Evolutionary conservation across 35 echinoderm and acorn worm species (phyloP).

Genomic region (Apostichopus parvimensis): DNA sequence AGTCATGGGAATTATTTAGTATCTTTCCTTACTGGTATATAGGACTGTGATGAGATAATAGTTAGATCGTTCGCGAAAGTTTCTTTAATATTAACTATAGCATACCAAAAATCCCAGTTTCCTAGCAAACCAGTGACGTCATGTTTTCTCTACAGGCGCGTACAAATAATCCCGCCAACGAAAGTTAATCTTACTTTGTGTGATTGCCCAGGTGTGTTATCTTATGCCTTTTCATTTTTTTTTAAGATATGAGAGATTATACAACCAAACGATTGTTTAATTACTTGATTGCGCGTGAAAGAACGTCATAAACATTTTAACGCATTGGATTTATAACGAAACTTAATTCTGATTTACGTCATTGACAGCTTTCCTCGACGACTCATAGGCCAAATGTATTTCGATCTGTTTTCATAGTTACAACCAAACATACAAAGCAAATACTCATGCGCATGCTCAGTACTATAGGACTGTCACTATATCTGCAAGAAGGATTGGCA

Average conservation of each 20-base stretch:
- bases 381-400: neutral
- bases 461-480: too few relatives aligned
- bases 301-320: slow-evolving; percentile 14
- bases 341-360: neutral
- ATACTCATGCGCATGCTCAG: too few relatives aligned
- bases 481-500: too few relatives aligned
- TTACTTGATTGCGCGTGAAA: slow-evolving; percentile 8
- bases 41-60: neutral
- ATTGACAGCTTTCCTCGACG: neutral
- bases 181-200: neutral
- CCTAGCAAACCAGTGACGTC: neutral
- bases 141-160: neutral
- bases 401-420: neutral
- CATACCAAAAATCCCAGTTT: neutral
- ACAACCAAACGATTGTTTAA: slow-evolving; percentile 6
- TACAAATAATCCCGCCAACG: neutral
- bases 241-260: neutral
- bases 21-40: too few relatives aligned
- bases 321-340: neutral
- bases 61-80: too few relatives aligned
- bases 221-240: neutral
- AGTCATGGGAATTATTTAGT: neutral
- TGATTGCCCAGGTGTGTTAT: neutral
- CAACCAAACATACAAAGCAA: too few relatives aligned
- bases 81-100: neutral